Base-by-base conservation (phyloP, 2,113 vertebrate genomes). In the Leptobrachium leishanense region DNA sequence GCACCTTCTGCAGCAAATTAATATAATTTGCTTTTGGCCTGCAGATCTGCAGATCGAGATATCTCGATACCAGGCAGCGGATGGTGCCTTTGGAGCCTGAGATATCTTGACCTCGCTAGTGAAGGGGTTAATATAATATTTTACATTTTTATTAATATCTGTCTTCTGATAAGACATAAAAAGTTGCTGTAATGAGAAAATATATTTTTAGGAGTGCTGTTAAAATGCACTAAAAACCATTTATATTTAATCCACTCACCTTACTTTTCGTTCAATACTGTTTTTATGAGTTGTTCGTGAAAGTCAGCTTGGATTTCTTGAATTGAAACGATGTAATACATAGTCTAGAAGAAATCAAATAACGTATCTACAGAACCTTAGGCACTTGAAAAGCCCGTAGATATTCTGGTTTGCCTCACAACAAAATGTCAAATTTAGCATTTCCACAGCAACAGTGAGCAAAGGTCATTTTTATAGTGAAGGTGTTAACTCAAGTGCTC, bases 381-480 rank as follows among this genome's bases (percentile, higher is more conserved):
- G 55, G 67, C 76, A 63, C 20, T 41, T 12, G 5, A 40, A 44
- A 71, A 62, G 20, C 57, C 76, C 70, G 67, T 71, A 70, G 68
- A 70, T 59, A 77, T 70, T 63, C 66, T 59, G n/a, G 31, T 69
- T 69, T 77, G 20, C 10, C 55, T 77, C 43, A 50, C 43, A 63
- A 69, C 67, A 77, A 77, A 50, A 77, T 77, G 76, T 77, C 76
- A 77, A 63, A 53, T 54, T 77, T 77, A 62, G 42, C 67, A 77
- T 77, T 77, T 70, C 67, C 67, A 62, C 20, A 5, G 31, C 54
- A 46, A 70, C 67, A 62, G 1, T 46, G 55, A 70, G 42, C 68
- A 77, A 72, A 77, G 76, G 76, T 77, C 76, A 77, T 63, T 77
- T 77, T 77, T 70, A 40, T 69, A 67, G 20, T 63, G 39, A 46